Evolutionary conservation across 2,888 invertebrate species (phyloP), one percentile per base, ranked within the genome.

Genomic region (Melinaea marsaeus): DNA sequence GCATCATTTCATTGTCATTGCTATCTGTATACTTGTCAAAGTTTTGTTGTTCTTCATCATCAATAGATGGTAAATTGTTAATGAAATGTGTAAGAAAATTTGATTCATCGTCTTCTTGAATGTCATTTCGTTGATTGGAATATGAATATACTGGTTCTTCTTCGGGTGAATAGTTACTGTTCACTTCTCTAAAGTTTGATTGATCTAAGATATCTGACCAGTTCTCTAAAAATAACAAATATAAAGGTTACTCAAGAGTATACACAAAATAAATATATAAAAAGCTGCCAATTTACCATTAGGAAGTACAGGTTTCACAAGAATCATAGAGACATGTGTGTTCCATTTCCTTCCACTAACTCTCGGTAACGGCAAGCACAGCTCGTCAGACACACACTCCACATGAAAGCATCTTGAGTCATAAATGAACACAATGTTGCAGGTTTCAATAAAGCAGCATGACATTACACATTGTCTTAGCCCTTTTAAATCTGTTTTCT

Each of bases 401-500:
- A 96, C 93, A 82, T 95, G 95, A 78, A 93, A 97, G 79, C 97
- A 97, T 67, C 93, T 93, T 32, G 91, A 85, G 75, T 95, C 94
- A 71, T 93, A 94, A 82, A 95, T 94, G 77, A 97, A 94, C 3
- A 95, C 96, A 68, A 96, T 94, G 81, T 97, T 95, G 80, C 97
- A 97, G 2, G 88, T 85, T 59, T 92, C 86, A 70, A 94, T 83
- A 58, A 91, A 74, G 82, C 96, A 94, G 85, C 95, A 95, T 74
- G 93, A 88, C 83, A 92, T 88, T 64, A 95, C 91, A 89, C 95
- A 95, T 74, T 93, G 87, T 77, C 92, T 90, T 65, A 94, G 76
- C 62, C 92, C 89, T 74, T 91, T 90, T 7, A 90, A 77, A 56
- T 84, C 86, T 33, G 84, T 80, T 71, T 92, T 90, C 74, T 92